phyloP scores from a whole-genome alignment of 2,113 vertebrate genomes.

The Emydocephalus ijimae region DNA sequence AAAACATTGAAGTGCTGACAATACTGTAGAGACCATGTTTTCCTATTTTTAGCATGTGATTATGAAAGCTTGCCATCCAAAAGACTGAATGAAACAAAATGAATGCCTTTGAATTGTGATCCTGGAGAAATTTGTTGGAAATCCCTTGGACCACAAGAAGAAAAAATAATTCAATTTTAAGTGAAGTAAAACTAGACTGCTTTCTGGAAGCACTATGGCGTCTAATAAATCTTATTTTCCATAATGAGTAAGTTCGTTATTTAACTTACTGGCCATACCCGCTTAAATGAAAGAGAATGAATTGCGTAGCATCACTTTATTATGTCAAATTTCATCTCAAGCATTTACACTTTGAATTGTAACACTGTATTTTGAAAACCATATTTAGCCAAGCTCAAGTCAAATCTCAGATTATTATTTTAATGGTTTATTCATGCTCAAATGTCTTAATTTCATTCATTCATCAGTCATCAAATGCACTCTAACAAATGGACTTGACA shows the following conservation, averaged over 20 bases:
- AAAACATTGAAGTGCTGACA: neutral
- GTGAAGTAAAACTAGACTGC: neutral
- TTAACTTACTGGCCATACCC: neutral
- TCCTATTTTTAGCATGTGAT: neutral
- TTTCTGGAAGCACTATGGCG: neutral
- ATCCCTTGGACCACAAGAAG: neutral
- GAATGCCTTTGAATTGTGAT: neutral
- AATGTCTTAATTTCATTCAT: neutral
- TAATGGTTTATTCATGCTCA: neutral
- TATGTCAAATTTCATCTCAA: neutral
- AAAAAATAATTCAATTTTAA: neutral
- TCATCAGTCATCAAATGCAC: neutral
- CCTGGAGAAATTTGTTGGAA: neutral
- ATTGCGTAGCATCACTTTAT: neutral
- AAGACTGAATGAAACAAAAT: neutral
- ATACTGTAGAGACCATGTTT: neutral
- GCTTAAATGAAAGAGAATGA: neutral
- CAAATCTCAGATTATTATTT: neutral
- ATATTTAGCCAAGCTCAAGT: neutral
- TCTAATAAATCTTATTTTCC: neutral
- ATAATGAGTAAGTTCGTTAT: neutral
- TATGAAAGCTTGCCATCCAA: neutral
- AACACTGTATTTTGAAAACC: neutral
- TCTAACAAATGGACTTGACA: neutral
- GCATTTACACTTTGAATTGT: neutral